These are phyloP conservation scores for Egretta garzetta DNA, from an alignment of 2,113 vertebrate genomes.

Conservation along the genomic window DNA sequence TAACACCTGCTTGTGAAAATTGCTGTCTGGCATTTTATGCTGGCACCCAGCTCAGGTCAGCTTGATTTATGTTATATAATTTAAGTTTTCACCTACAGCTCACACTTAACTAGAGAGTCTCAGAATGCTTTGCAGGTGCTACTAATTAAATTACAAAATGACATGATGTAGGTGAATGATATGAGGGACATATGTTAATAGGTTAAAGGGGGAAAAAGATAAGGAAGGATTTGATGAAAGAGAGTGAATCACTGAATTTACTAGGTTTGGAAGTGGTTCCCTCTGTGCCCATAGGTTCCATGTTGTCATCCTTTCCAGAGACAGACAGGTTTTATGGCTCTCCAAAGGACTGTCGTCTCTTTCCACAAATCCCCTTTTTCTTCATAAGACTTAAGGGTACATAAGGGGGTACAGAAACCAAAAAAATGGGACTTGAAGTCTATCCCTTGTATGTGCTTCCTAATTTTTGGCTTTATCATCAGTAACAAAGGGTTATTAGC, in stretches of 20 bases:
- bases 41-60: not conserved
- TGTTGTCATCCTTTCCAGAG: not conserved
- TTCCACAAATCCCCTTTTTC: not conserved
- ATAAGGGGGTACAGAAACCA: not conserved
- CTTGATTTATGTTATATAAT: not conserved
- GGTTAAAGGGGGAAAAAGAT: not conserved
- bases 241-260: not conserved
- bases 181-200: too few relatives aligned
- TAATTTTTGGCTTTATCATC: not conserved
- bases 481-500: not conserved
- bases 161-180: not conserved
- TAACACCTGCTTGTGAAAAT: not conserved
- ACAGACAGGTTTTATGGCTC: not conserved
- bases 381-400: not conserved
- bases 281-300: not conserved
- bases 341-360: not conserved
- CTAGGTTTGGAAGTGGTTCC: not conserved
- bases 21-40: not conserved
- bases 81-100: not conserved
- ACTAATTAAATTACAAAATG: not conserved
- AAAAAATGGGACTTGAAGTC: not conserved
- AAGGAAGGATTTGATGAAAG: not conserved
- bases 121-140: not conserved
- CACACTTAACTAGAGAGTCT: not conserved
- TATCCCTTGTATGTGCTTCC: not conserved